These are phyloP conservation scores for Cephalotes varians DNA, from an alignment of 2,888 invertebrate species.

Conservation along the genomic window DNA sequence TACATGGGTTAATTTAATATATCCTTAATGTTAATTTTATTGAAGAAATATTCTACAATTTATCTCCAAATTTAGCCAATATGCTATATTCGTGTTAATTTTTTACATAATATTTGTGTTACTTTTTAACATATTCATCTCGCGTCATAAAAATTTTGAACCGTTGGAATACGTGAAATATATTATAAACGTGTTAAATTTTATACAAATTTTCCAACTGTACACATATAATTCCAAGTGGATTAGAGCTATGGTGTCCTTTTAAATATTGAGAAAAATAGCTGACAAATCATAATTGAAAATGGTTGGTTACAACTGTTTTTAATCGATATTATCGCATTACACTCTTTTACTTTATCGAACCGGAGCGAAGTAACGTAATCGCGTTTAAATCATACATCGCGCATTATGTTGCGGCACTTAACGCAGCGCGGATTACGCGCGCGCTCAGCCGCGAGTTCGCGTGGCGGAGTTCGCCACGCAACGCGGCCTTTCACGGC, in stretches of 20 bases:
- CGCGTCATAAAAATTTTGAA: too few species aligned
- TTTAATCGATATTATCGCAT: background rate
- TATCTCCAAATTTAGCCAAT: too few species aligned
- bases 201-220: too few species aligned
- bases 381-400: conserved; percentile 55
- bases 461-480: conserved; percentile 44
- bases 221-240: background rate
- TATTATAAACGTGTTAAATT: too few species aligned
- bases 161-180: too few species aligned
- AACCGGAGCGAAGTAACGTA: background rate
- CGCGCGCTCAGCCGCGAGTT: conserved; percentile 30
- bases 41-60: too few species aligned
- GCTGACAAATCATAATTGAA: background rate
- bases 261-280: background rate
- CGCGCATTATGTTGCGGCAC: conserved; percentile 63
- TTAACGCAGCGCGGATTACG: conserved; percentile 36
- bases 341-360: background rate
- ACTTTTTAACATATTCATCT: too few species aligned
- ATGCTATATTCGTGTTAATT: too few species aligned
- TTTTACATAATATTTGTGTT: too few species aligned
- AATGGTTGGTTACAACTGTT: background rate
- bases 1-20: too few species aligned
- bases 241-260: background rate
- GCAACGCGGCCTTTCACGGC: conserved; percentile 62
- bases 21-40: too few species aligned